Conservation (phyloP, 2,888 invertebrate species). For the Apamea sordens region DNA sequence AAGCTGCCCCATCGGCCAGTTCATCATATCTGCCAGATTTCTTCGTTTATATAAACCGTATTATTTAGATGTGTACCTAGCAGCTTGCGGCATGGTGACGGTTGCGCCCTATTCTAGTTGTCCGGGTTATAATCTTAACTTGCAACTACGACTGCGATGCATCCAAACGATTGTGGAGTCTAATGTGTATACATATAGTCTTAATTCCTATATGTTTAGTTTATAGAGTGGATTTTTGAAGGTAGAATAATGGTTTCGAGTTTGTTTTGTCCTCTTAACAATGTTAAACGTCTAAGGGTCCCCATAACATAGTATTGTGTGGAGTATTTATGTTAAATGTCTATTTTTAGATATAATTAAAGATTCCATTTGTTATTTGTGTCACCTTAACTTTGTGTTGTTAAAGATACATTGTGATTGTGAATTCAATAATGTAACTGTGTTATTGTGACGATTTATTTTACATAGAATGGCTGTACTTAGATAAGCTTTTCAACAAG, state of each 20-base stretch:
- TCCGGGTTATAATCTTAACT: constrained; percentile 61
- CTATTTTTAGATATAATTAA: constrained; percentile 11
- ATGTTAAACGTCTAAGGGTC: constrained; percentile 27
- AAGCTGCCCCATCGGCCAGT: constrained; percentile 46
- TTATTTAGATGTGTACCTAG: constrained; percentile 76
- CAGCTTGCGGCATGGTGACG: constrained; percentile 88
- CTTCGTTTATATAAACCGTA: constrained; percentile 62
- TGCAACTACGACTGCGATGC: constrained; percentile 71
- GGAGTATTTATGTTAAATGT: constrained; percentile 45
- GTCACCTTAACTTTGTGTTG: constrained; percentile 23
- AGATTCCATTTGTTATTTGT: constrained; percentile 36
- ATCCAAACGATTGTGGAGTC: constrained; percentile 76
- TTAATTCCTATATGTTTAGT: constrained; percentile 57
- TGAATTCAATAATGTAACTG: constrained; percentile 15
- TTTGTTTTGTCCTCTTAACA: constrained; percentile 56
- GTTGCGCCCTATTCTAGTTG: constrained; percentile 71
- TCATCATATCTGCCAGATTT: constrained; percentile 51
- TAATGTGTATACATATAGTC: constrained; percentile 60
- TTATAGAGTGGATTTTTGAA: constrained; percentile 74
- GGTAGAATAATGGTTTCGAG: constrained; percentile 33
- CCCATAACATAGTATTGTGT: constrained; percentile 48
- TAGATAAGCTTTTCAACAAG: constrained; percentile 16
- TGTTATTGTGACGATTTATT: constrained; percentile 18
- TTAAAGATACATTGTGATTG: constrained; percentile 22
- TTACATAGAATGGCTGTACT: constrained; percentile 26